These are phyloP conservation scores for Drosophila dives DNA, from an alignment of 2,888 invertebrate species.

Conservation along the genomic window DNA sequence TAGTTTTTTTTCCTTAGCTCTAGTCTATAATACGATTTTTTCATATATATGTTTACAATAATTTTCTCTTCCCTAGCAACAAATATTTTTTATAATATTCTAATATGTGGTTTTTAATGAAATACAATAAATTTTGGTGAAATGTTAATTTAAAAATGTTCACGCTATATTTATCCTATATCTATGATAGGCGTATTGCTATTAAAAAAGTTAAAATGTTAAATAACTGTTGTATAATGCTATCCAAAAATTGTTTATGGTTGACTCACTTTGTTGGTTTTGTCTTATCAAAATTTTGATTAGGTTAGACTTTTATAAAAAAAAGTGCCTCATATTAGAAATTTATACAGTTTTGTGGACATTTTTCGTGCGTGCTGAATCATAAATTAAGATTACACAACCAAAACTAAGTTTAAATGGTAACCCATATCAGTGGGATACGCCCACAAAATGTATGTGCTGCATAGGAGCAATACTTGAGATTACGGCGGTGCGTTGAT, in stretches of 20 bases:
- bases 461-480: constrained; percentile 54
- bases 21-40: too few relatives aligned
- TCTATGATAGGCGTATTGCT: neutral
- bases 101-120: neutral
- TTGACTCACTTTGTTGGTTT: constrained; percentile 33
- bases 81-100: neutral
- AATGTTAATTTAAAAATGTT: neutral
- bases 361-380: constrained; percentile 4
- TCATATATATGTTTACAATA: too few relatives aligned
- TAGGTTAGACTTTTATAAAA: constrained; percentile 32
- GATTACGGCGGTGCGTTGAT: constrained; percentile 35
- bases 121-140: neutral
- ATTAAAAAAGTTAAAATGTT: neutral
- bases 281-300: constrained; percentile 50
- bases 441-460: constrained; percentile 32
- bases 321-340: constrained; percentile 28
- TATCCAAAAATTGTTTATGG: neutral
- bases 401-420: neutral
- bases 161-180: neutral
- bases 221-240: constrained; percentile 13
- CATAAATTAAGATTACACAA: constrained; percentile 45
- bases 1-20: too few relatives aligned
- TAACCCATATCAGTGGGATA: constrained; percentile 33
- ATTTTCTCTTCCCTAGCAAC: neutral
- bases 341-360: constrained; percentile 1